Base-by-base conservation (phyloP, 2,888 invertebrate genomes). In the Loripinus fragilis region DNA sequence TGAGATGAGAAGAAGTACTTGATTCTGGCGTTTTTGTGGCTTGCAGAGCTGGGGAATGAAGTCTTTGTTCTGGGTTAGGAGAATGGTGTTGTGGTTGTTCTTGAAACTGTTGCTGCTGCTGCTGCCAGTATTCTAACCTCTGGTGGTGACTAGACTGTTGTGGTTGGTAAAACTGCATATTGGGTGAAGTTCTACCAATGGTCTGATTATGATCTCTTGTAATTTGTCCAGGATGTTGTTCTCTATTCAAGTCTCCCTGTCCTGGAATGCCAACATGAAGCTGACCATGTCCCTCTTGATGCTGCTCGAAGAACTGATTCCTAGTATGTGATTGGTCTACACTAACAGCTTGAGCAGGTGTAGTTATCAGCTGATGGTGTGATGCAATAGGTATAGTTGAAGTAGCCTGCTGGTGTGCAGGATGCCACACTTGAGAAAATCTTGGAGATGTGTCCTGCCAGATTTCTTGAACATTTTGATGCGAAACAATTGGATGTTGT, bases 391-490 rank as follows among this genome's bases (percentile, higher is more conserved):
- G 55, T 55, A 55, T 55, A 15, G 55, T 25, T 10, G 55, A 55
- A 7, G 55, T 55, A 25, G 55, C 55, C 15, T 55, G 55, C 28
- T 55, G 55, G 20, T 48, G 48, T 23, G 55, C 55, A 8, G 55
- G 55, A 55, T 55, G 55, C 55, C 55, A 55, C 2, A 55, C 55
- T 25, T 55, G 55, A 10, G 55, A 55, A 55, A 55, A 55, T 25
- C 55, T 17, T 55, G 55, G 55, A 10, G 55, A 55, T 23, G 55
- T 55, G 23, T 55, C 55, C 25, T 55, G 55, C 55, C 55, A 55
- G 7, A 55, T 55, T 55, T 55, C 55, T 55, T 55, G 55, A 10
- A 55, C 55, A 55, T 55, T 55, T 55, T 55, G 55, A 55, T 55
- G 55, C 7, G 55, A 55, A 25, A 55, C 55, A 55, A 55, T 55